A percentile compares a stretch with the other conserved stretches of the same genome.
phyloP scores from a whole-genome alignment of 2,113 vertebrate species.

The Stictonetta naevosa region DNA sequence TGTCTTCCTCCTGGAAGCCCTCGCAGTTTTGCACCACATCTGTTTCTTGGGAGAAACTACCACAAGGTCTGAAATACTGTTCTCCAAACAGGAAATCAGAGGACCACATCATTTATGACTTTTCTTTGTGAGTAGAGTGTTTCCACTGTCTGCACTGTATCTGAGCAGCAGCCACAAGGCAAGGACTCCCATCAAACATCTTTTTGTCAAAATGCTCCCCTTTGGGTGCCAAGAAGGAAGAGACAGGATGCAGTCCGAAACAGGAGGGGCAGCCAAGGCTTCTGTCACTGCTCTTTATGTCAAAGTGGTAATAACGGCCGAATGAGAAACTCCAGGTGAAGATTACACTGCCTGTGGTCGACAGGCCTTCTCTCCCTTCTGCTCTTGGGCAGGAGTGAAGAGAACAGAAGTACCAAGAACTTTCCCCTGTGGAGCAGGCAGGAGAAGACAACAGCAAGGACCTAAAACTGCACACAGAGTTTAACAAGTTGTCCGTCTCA shows the following conservation, averaged over 20 bases:
- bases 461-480: not conserved
- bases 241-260: not conserved
- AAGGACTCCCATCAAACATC: not conserved
- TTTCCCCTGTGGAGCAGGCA: not conserved
- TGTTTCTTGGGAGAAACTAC: constrained; percentile 32
- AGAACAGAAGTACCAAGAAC: not conserved
- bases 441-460: not conserved
- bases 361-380: not conserved
- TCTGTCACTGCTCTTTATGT: not conserved
- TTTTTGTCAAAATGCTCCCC: constrained; percentile 22
- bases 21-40: not conserved
- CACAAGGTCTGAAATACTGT: not conserved
- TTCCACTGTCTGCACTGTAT: constrained; percentile 19
- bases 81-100: constrained; percentile 22
- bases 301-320: not conserved
- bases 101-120: constrained; percentile 4
- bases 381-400: not conserved
- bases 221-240: not conserved
- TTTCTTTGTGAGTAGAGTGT: not conserved
- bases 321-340: not conserved
- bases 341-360: not conserved
- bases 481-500: not conserved
- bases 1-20: not conserved
- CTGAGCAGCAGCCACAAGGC: constrained; percentile 21
- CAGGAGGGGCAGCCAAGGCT: not conserved